Conservation (phyloP, 2,797 vertebrate genomes). For the Phyllotis vaccarum region DNA sequence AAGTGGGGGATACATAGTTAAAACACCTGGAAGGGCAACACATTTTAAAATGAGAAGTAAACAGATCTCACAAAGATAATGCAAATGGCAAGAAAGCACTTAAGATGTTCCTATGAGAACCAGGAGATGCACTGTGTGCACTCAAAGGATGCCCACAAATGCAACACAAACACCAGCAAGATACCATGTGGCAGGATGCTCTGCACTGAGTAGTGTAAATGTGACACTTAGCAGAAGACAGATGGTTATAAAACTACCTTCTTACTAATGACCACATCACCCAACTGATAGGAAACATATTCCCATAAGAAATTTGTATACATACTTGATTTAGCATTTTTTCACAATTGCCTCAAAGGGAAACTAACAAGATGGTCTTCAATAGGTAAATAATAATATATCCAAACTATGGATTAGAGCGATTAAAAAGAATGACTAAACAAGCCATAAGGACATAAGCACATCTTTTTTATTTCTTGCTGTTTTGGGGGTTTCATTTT, state of each 20-base stretch:
- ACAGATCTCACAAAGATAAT: background rate
- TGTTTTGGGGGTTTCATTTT: background rate
- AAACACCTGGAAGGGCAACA: background rate
- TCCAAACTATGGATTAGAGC: background rate
- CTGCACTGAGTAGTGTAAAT: fast-evolving
- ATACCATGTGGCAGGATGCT: fast-evolving
- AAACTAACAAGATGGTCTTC: background rate
- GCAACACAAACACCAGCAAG: background rate
- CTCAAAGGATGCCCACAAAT: too few relatives aligned
- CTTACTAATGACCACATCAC: background rate
- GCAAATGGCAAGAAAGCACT: background rate
- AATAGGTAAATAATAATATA: background rate
- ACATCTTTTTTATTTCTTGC: background rate
- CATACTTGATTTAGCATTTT: background rate
- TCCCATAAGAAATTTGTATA: background rate
- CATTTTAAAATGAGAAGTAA: background rate
- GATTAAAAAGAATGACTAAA: background rate
- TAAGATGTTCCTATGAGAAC: background rate
- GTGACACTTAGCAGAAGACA: background rate
- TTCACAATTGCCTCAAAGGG: background rate
- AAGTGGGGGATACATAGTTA: too few relatives aligned
- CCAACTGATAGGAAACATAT: background rate
- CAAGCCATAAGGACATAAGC: background rate
- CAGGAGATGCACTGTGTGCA: background rate
- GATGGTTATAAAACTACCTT: background rate